Evolutionary conservation across 2,797 vertebrate genomes (phyloP), one percentile per base, ranked within the genome.

Genomic region (Octomys mimax): DNA sequence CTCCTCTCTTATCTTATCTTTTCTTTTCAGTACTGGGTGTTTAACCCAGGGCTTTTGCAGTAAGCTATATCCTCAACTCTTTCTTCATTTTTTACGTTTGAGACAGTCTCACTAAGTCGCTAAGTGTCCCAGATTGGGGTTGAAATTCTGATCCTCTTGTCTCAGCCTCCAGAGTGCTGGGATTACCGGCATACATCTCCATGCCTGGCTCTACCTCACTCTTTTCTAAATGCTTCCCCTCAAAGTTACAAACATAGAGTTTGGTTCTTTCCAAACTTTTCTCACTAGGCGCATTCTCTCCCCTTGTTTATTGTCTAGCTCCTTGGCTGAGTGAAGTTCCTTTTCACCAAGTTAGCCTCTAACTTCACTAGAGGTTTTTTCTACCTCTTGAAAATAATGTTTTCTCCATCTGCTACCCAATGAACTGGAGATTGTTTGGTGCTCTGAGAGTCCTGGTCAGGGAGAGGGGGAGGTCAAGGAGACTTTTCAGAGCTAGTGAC

Each of bases 171-270:
- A 26, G 71, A 24, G 36, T 12, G 22, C 22, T 42, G 39, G 24
- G 71, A 73, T 42, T 26, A 6, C 39, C 13, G 36, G 22, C 39
- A 26, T 12, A 12, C 39, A 73, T 39, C 71, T 73, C 22, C 39
- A 26, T 42, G 71, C 71, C 36, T 73, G 21, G 70, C 36, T 73
- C 21, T 12, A 6, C 2, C 13, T 66, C 5, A 4, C 28, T 75
- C 19, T 85, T 70, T 86, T 80, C 89, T 57, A 79, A 79, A 39
- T 19, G 42, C 57, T 84, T 68, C 90, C 62, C 77, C 66, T 78
- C 64, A 59, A 68, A 88, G 24, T 33, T 46, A 39, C 9, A 79
- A 39, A 79, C 19, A n/a, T 1, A 24, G 13, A 59, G 16, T 21
- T n/a, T 0, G 70, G 57, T 83, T 21, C 3, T 73, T 95, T 39